A percentile compares a stretch with the other conserved stretches of the same genome.
Evolutionary conservation across 2,888 invertebrate genomes (phyloP).

Genomic region (Hypselothyrea guttata): DNA sequence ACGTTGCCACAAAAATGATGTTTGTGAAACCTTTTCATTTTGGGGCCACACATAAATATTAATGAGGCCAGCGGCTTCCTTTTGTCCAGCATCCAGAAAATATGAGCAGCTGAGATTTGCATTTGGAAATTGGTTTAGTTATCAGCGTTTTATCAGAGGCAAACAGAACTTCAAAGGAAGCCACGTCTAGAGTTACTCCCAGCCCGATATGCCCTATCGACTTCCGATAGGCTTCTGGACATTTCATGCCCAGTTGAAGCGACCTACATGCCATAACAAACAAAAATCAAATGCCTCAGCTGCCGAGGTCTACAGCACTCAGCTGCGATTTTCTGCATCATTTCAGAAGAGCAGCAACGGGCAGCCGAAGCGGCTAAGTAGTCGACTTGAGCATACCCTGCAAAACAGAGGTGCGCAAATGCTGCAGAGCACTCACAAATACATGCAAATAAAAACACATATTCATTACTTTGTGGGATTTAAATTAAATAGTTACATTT

Average conservation of each 20-base stretch:
- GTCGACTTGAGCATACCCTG: constrained; percentile 30
- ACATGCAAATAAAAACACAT: too few species aligned
- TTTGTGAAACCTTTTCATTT: constrained; percentile 45
- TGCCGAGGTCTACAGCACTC: constrained; percentile 12
- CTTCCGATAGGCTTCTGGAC: constrained; percentile 71
- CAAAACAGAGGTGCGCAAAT: background rate
- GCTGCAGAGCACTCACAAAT: too few species aligned
- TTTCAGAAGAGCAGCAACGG: constrained; percentile 27
- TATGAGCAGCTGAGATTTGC: constrained; percentile 68
- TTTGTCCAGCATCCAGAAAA: constrained; percentile 15
- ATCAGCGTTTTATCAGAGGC: constrained; percentile 36
- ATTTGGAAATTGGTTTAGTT: constrained; percentile 63
- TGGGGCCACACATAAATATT: constrained; percentile 55
- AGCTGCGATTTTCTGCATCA: constrained; percentile 72
- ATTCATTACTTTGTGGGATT: too few species aligned
- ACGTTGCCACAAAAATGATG: constrained; percentile 16
- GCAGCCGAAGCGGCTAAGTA: background rate
- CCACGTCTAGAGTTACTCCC: constrained; percentile 57
- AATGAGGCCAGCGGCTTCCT: constrained; percentile 40
- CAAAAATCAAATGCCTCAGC: constrained; percentile 70
- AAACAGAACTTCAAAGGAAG: constrained; percentile 62
- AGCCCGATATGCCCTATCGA: constrained; percentile 40
- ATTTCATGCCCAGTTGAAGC: constrained; percentile 61
- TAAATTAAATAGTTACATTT: too few species aligned
- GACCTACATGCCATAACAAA: constrained; percentile 60